Base-by-base conservation (phyloP, 1,140 invertebrate species). In the Planococcus citri region DNA sequence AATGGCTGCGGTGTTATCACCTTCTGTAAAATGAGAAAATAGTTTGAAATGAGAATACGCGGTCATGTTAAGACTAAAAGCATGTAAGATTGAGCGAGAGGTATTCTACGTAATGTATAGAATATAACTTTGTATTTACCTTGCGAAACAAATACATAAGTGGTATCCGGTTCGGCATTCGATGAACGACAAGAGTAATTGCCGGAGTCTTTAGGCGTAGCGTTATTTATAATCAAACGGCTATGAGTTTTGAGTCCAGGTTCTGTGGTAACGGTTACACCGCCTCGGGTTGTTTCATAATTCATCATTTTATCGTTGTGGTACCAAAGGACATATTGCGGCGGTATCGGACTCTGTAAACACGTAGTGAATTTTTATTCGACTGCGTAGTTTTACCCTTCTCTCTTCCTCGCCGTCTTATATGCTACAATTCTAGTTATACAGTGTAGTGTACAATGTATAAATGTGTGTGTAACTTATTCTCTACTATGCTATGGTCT, bases 231-330 rank as follows among this genome's bases (percentile, higher is more conserved):
- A 38, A 88, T 90, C 37, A 92, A 84, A 57, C 88, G 84, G 72
- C 88, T 91, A 79, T 92, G 89, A 8, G 90, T 92, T 70, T 86
- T 83, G 71, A 87, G 84, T 51, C 89, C 90, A 9, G 38, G 88
- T 77, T 91, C 89, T 20, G 90, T 93, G 79, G 91, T 88, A 74
- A 94, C 90, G 69, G 85, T 86, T 72, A 94, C 89, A 69, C 89
- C 91, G 58, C 90, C 88, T 51, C 91, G 83, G 1, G 87, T 84
- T 38, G 86, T 88, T 79, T 93, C 91, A 78, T 93, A 94, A 81
- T 94, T 94, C 80, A 94, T 93, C 87, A 94, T 92, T 69, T 88
- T 86, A 76, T 91, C 88, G 80, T 94, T 93, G 80, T 94, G 91
- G 79, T 91, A 92, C 91, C 90, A 94, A 80, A 92, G 91, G 58